Evolutionary conservation across 2,888 invertebrate species (phyloP).

Genomic region (Stictocephala bisonia): DNA sequence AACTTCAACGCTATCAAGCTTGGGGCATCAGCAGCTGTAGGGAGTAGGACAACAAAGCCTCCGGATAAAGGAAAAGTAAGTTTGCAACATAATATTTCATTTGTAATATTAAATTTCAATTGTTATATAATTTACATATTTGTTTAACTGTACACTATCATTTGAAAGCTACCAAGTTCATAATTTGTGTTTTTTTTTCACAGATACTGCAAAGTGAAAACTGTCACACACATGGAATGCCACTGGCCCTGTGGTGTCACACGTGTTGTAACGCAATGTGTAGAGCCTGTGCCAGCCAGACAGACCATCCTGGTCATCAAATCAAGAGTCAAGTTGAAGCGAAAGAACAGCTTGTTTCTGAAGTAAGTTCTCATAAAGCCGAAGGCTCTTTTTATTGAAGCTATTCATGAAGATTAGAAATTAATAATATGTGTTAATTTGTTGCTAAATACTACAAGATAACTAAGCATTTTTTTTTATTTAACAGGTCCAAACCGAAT

Average conservation of each 20-base stretch:
- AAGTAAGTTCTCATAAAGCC: too few relatives aligned
- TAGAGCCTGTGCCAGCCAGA: conserved; percentile 74
- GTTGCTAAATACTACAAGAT: too few relatives aligned
- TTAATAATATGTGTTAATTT: too few relatives aligned
- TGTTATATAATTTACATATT: neutral
- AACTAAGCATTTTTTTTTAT: neutral
- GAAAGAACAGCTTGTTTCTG: conserved; percentile 73
- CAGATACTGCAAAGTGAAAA: conserved; percentile 67
- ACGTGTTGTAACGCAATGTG: conserved; percentile 74
- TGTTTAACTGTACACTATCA: neutral
- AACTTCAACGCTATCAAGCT: conserved; percentile 72
- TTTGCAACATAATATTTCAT: conserved; percentile 6
- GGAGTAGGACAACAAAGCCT: conserved; percentile 63
- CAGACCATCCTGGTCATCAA: conserved; percentile 75
- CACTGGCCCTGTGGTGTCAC: conserved; percentile 77
- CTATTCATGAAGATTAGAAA: neutral
- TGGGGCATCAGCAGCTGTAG: conserved; percentile 64
- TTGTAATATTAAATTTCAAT: too few relatives aligned
- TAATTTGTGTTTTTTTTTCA: conserved; percentile 32
- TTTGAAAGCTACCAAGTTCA: neutral
- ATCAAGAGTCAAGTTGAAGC: conserved; percentile 76
- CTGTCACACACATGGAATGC: conserved; percentile 79
- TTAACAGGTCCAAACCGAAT: conserved; percentile 70
- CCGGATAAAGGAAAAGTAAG: conserved; percentile 66
- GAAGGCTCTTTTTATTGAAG: neutral